Base-by-base conservation (phyloP, 1,140 invertebrate species). In the Magallana angulata region DNA sequence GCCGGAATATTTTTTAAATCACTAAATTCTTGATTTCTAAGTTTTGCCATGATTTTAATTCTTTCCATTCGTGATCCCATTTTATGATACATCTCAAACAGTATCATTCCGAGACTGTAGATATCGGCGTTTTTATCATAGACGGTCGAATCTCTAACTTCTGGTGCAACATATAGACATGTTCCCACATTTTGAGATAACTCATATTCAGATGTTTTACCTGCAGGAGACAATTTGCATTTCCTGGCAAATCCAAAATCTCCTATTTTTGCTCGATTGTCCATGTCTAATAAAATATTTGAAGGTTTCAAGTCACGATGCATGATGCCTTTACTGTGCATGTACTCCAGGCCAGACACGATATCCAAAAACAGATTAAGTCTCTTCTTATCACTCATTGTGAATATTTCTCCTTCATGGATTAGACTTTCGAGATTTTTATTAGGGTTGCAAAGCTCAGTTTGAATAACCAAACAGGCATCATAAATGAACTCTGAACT, bases 401-500 rank as follows among this genome's bases (percentile, higher is more conserved):
- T 62, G 60, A 16, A 11, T n/a, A 62, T n/a, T 62, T 62, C 59
- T 62, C n/a, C 9, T 11, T 62, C 60, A 62, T 62, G 0, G n/a
- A 62, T 62, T 0, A 62, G 60, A 16, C 7, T 12, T 62, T n/a
- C 1, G 12, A 62, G n/a, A 12, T 62, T 62, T 14, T 62, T 62
- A 12, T 62, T 62, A 12, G 12, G 12, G 11, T 11, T 16, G 60
- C 60, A 62, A 5, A 62, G 60, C 60, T 62, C 60, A 12, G n/a
- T 62, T 62, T 62, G 60, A n/a, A 62, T 62, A 62, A 62, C 60
- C 12, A 62, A n/a, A 62, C 60, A 62, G 12, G 60, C 60, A 62
- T 62, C 60, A 62, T 62, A 16, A 62, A 62, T 62, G n/a, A 16
- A 0, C 60, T 62, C 60, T 16, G 12, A 16, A 62, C 60, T 62